Percentiles rank a stretch among this genome's conserved stretches.
Evolutionary conservation across 1,140 invertebrate genomes (phyloP).

Genomic region (Euglossa dilemma): DNA sequence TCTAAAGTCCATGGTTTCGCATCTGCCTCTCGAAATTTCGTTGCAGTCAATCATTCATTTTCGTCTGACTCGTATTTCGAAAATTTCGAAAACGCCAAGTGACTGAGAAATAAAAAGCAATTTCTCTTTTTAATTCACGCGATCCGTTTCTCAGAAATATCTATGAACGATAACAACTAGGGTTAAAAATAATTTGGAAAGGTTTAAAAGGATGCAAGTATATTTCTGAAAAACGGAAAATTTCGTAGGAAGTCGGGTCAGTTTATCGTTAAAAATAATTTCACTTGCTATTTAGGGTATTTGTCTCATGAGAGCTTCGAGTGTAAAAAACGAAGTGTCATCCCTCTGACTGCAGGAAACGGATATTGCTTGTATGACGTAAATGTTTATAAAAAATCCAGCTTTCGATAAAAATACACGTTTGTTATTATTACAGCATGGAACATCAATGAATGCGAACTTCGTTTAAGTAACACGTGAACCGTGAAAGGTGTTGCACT

Average conservation of each 20-base stretch:
- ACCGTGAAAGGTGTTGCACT: not conserved
- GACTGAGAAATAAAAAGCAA: too few species aligned
- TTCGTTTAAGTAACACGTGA: not conserved
- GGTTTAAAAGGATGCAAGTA: too few species aligned
- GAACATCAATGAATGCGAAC: not conserved
- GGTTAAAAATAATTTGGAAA: too few species aligned
- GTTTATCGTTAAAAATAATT: not conserved
- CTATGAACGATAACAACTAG: too few species aligned
- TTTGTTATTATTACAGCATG: not conserved
- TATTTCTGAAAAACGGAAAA: not conserved
- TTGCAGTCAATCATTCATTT: not conserved
- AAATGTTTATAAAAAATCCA: conserved; percentile 3
- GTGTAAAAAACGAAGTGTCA: not conserved
- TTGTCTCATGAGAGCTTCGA: not conserved
- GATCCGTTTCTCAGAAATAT: too few species aligned
- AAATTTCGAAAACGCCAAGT: too few species aligned
- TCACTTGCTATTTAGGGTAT: not conserved
- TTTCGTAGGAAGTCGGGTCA: not conserved
- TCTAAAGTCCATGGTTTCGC: not conserved
- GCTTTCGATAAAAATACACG: not conserved
- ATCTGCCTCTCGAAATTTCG: not conserved
- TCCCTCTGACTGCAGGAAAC: not conserved
- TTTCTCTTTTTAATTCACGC: too few species aligned
- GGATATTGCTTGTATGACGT: not conserved
- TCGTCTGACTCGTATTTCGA: not conserved